Base-by-base conservation (phyloP, 2,888 invertebrate genomes). In the Prosapia bicincta region DNA sequence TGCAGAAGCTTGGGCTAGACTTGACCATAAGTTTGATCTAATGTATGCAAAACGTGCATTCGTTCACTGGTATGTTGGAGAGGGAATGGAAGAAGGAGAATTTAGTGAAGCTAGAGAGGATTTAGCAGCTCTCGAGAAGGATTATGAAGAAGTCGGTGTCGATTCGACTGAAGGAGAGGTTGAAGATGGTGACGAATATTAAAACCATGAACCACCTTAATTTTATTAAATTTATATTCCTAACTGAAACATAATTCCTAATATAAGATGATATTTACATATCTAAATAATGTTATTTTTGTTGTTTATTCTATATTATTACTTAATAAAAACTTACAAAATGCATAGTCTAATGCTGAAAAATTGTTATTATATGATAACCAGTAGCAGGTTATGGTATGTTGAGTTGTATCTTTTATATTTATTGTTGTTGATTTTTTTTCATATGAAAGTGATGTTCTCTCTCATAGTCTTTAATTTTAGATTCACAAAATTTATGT, bases 91-190 rank as follows among this genome's bases (percentile, higher is more conserved):
- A 82, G 92, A 92, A 83, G 93, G 93, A 0, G 94, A 94, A 84
- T 94, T 81, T 78, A 79, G 80, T 26, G 85, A 85, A 78, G 85
- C 85, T n/a, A 82, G 85, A 20, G 88, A 88, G 81, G 87, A 88
- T 82, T 84, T 89, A 82, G 88, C 93, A 72, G 93, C 93, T 13
- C 88, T 94, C 77, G 94, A 94, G 88, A 94, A 94, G 88, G 94
- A 94, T 86, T 94, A 94, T 87, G 93, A 93, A 86, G 94, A 94
- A 86, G 94, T 94, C 83, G 94, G 93, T 85, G 92, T 93, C 91
- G 93, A 94, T 87, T 93, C 93, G 82, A 91, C 91, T 77, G 93
- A 93, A 84, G 93, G 91, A 72, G 92, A 93, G 83, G 92, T 91
- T 81, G 93, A 93, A 83, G 93, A 91, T 80, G 93, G 90, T 81